Evolutionary conservation across 2,888 invertebrate genomes (phyloP).

Genomic region (Cerceris rybyensis): DNA sequence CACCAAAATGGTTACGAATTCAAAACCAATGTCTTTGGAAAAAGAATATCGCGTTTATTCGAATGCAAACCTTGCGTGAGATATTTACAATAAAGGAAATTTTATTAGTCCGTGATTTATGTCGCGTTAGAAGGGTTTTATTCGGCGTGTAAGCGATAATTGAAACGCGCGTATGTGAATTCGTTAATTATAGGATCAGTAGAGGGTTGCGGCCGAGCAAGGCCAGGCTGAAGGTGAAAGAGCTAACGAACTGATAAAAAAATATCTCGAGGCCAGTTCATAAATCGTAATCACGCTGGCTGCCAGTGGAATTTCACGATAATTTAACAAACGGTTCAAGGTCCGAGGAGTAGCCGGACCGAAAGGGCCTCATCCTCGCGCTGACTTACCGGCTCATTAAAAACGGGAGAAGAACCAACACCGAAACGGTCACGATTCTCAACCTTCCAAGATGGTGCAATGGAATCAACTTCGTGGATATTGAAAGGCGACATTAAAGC

Average conservation of each 20-base stretch:
- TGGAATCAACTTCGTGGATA: constrained; percentile 14
- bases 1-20: no score
- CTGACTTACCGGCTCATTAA: constrained; percentile 34
- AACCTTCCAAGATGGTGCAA: neutral
- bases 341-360: constrained; percentile 35
- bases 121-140: constrained; percentile 1
- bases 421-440: constrained; percentile 5
- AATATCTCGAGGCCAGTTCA: constrained; percentile 68
- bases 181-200: constrained; percentile 50
- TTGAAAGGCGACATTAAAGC: constrained; percentile 4
- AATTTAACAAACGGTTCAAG: constrained; percentile 67
- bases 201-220: constrained; percentile 11
- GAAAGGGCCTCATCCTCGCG: neutral
- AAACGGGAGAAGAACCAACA: constrained; percentile 23
- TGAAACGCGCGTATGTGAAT: constrained; percentile 28
- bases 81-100: neutral
- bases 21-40: no score
- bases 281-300: constrained; percentile 74
- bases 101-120: constrained; percentile 2
- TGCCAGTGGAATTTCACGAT: constrained; percentile 67
- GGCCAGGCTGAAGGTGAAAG: constrained; percentile 36
- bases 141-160: constrained; percentile 11
- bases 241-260: constrained; percentile 75
- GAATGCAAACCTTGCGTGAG: neutral
- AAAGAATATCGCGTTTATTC: neutral